Evolutionary conservation across 1,140 invertebrate genomes (phyloP).

Genomic region (Dendrolimus punctatus): DNA sequence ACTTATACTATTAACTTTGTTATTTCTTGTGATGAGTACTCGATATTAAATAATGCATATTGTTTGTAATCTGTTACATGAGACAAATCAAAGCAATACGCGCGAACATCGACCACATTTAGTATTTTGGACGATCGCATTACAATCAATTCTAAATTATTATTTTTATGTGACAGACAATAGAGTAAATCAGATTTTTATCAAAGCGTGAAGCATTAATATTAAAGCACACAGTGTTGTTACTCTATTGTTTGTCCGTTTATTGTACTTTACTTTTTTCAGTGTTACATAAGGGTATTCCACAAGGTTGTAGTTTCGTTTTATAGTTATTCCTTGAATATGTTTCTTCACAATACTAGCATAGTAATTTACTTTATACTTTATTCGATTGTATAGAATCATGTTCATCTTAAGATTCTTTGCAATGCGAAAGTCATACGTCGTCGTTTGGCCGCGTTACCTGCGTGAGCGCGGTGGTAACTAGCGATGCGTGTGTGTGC

Average conservation of each 20-base stretch:
- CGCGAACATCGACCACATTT: constrained; percentile 55
- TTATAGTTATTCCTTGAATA: no score
- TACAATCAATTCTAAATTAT: constrained; percentile 13
- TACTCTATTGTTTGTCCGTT: constrained; percentile 4
- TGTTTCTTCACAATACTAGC: no score
- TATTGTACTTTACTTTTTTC: no score
- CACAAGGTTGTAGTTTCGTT: no score
- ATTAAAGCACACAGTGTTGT: constrained; percentile 11
- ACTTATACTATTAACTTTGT: no score
- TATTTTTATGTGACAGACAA: constrained; percentile 1
- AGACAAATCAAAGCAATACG: constrained; percentile 45
- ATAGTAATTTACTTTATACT: no score
- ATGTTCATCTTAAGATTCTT: neutral
- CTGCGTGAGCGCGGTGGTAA: constrained; percentile 70
- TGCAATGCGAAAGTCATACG: constrained; percentile 32
- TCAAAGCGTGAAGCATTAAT: constrained; percentile 11
- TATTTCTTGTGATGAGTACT: no score
- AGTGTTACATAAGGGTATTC: no score
- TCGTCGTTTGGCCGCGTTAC: constrained; percentile 62
- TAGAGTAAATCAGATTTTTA: constrained; percentile 7
- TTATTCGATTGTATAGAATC: neutral
- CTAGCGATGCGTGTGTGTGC: constrained; percentile 66
- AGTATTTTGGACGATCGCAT: constrained; percentile 35
- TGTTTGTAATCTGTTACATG: neutral
- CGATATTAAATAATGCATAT: no score